A percentile compares a stretch with the other conserved stretches of the same genome.
phyloP scores from a whole-genome alignment of 1,140 invertebrate species.

The Phortica variegata region DNA sequence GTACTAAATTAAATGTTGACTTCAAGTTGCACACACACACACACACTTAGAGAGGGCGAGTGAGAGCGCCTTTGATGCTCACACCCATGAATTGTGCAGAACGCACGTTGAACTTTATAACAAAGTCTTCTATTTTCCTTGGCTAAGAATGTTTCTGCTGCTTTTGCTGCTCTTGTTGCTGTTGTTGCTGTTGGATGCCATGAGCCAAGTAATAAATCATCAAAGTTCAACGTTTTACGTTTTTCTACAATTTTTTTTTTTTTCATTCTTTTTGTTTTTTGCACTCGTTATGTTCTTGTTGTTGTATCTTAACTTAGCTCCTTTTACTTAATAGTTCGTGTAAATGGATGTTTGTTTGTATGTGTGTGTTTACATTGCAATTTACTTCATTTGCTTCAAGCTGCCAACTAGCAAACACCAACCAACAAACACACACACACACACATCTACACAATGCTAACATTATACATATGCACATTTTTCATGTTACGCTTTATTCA shows the following conservation, averaged over 20 bases:
- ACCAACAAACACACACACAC: slow-evolving; percentile 3
- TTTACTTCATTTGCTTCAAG: slow-evolving; percentile 50
- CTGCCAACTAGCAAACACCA: slow-evolving; percentile 39
- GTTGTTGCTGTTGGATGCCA: too few relatives aligned
- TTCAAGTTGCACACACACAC: slow-evolving; percentile 20
- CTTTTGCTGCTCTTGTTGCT: too few relatives aligned
- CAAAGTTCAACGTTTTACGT: slow-evolving; percentile 46
- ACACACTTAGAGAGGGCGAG: background rate
- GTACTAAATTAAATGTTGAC: slow-evolving; percentile 50
- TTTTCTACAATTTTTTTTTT: slow-evolving; percentile 21
- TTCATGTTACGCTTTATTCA: too few relatives aligned
- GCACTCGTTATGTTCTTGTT: too few relatives aligned
- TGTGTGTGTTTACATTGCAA: slow-evolving; percentile 45
- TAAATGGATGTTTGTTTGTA: slow-evolving; percentile 7
- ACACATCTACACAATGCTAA: too few relatives aligned
- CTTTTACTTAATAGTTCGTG: too few relatives aligned
- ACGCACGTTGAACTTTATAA: too few relatives aligned
- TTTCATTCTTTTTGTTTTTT: slow-evolving; percentile 11
- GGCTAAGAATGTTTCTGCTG: too few relatives aligned
- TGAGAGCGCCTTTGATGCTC: background rate
- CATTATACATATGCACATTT: too few relatives aligned
- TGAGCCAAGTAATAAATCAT: slow-evolving; percentile 32
- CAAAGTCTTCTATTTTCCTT: too few relatives aligned
- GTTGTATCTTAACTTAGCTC: too few relatives aligned
- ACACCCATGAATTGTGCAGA: background rate